Percentiles rank a stretch among this genome's conserved stretches.
Evolutionary conservation across 2,797 vertebrate genomes (phyloP).

Genomic region (Semotilus atromaculatus): DNA sequence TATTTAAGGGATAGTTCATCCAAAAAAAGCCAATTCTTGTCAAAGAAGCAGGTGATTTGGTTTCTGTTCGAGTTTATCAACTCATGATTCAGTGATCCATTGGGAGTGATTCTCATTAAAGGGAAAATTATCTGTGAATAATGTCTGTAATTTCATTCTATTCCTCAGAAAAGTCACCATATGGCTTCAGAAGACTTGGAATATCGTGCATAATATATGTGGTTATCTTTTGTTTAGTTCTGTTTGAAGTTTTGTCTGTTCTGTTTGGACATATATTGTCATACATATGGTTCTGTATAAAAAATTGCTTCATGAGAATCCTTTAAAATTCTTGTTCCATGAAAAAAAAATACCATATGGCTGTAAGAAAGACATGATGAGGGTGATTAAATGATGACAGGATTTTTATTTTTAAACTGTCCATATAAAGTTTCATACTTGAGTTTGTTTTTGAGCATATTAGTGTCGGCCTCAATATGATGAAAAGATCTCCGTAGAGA

Average conservation of each 20-base stretch:
- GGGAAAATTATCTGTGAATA: not conserved
- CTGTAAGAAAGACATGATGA: not conserved
- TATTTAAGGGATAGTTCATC: not conserved
- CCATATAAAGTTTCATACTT: not conserved
- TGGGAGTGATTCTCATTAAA: not conserved
- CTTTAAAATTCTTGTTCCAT: not conserved
- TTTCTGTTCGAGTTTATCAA: not conserved
- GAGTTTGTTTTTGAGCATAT: not conserved
- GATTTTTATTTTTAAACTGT: not conserved
- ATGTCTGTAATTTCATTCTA: not conserved
- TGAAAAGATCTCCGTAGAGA: conserved; percentile 10
- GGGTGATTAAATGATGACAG: not conserved
- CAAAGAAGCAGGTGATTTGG: not conserved
- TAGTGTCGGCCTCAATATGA: not conserved
- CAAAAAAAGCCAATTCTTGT: not conserved
- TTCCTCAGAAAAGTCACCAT: not conserved
- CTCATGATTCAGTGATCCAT: not conserved
- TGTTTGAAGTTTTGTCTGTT: no score
- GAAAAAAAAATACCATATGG: not conserved
- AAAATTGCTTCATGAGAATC: not conserved
- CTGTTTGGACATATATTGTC: not conserved
- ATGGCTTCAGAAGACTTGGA: not conserved
- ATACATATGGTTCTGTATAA: no score
- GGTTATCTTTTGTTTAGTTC: not conserved
- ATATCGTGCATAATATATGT: not conserved